phyloP scores from a whole-genome alignment of 2,888 invertebrate genomes.

The Lumbricus terrestris region DNA sequence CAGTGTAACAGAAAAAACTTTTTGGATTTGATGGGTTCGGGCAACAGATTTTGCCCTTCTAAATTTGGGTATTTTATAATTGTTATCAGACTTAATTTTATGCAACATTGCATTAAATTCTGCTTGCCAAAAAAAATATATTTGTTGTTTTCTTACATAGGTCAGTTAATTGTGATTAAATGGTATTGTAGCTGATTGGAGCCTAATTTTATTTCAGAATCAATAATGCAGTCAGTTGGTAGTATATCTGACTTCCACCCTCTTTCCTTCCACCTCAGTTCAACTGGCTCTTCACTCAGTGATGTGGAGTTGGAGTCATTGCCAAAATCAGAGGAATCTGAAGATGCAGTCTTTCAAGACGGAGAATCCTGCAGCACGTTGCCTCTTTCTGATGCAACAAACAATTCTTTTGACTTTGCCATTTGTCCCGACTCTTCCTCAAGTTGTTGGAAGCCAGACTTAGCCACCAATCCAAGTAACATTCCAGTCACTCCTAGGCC shows the following conservation, averaged over 20 bases:
- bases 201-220: neutral
- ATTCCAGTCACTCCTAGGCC: constrained; percentile 5
- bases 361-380: neutral
- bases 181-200: neutral
- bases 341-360: neutral
- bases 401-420: neutral
- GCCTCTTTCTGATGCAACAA: neutral
- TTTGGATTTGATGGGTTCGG: neutral
- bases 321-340: constrained; percentile 10
- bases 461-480: neutral
- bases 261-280: constrained; percentile 3
- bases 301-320: neutral
- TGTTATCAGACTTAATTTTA: neutral
- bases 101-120: neutral
- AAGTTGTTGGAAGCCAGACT: neutral
- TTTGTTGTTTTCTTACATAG: neutral
- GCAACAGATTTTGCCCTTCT: neutral
- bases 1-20: too few relatives aligned
- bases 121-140: neutral
- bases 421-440: neutral
- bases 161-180: neutral
- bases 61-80: neutral
- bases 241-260: neutral
- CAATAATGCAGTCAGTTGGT: neutral
- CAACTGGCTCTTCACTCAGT: constrained; percentile 8